Percentiles rank a stretch among this genome's conserved stretches.
phyloP scores from a whole-genome alignment of 1,140 invertebrate genomes.

The Coelopa frigida region DNA sequence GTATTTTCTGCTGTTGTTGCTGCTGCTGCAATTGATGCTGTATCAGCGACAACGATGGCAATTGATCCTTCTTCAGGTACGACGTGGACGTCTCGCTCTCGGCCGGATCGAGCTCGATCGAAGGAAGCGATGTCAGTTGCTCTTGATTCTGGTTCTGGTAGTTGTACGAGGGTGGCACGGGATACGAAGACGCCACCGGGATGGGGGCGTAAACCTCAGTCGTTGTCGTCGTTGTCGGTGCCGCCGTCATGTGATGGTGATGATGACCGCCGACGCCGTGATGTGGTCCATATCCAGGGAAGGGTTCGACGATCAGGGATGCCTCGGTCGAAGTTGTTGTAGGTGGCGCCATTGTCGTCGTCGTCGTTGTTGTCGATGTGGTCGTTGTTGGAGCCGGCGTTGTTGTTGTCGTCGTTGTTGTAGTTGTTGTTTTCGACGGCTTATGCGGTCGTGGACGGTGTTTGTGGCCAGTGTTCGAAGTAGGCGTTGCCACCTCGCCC shows the following conservation, averaged over 20 bases:
- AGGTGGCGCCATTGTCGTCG: constrained; percentile 7
- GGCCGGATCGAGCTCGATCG: no score
- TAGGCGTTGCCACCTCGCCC: constrained; percentile 6
- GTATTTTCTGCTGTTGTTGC: no score
- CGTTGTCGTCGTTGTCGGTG: constrained; percentile 14
- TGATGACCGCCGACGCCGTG: no score
- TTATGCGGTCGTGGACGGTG: constrained; percentile 9
- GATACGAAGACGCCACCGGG: constrained; percentile 21
- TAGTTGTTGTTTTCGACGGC: constrained; percentile 19
- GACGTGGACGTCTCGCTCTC: no score
- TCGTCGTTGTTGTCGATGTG: constrained; percentile 22
- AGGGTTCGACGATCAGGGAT: constrained; percentile 11
- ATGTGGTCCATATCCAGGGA: constrained; percentile 19
- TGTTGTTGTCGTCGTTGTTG: constrained; percentile 25
- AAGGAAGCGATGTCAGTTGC: neutral
- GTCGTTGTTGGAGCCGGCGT: constrained; percentile 32
- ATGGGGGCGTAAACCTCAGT: constrained; percentile 22
- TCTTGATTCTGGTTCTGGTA: neutral
- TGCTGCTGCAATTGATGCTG: constrained; percentile 27
- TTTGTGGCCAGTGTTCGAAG: neutral
- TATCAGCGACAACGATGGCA: constrained; percentile 25
- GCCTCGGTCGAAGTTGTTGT: constrained; percentile 21
- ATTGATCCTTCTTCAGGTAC: constrained; percentile 21
- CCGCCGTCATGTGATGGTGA: constrained; percentile 8
- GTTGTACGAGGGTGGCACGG: constrained; percentile 25